A percentile compares a stretch with the other conserved stretches of the same genome.
phyloP scores from a whole-genome alignment of 1,140 invertebrate species.

The Drosophila malerkotliana region DNA sequence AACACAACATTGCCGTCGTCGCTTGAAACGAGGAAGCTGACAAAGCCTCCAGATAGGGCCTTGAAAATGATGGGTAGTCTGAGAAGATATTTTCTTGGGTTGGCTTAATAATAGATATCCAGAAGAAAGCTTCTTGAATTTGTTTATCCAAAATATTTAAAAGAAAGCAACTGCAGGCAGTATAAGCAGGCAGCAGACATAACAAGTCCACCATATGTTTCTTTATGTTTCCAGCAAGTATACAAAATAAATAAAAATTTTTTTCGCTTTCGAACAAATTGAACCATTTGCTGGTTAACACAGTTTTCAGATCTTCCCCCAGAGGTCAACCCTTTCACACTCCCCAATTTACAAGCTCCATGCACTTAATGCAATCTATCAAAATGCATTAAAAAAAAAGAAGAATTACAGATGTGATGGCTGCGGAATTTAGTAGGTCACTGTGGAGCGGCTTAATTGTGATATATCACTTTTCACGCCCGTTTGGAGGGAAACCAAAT shows the following conservation, averaged over 20 bases:
- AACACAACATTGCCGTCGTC: constrained; percentile 18
- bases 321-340: constrained; percentile 69
- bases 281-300: constrained; percentile 30
- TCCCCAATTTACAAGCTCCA: constrained; percentile 62
- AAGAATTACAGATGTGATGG: constrained; percentile 32
- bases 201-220: constrained; percentile 27
- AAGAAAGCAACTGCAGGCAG: constrained; percentile 8
- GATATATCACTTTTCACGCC: constrained; percentile 65
- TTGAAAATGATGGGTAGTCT: constrained; percentile 17
- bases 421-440: constrained; percentile 64
- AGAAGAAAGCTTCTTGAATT: not conserved
- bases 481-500: constrained; percentile 18
- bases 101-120: not conserved
- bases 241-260: constrained; percentile 8
- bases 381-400: constrained; percentile 65
- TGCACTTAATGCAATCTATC: constrained; percentile 73
- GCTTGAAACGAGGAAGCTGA: constrained; percentile 40
- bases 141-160: constrained; percentile 5
- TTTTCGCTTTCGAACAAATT: constrained; percentile 18
- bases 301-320: constrained; percentile 18
- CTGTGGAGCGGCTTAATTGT: constrained; percentile 69
- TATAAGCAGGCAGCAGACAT: not conserved
- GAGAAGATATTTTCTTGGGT: constrained; percentile 1
- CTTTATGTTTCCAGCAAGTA: constrained; percentile 2
- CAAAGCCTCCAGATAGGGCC: constrained; percentile 4